Evolutionary conservation across 2,113 vertebrate species (phyloP).

Genomic region (Ginglymostoma cirratum): DNA sequence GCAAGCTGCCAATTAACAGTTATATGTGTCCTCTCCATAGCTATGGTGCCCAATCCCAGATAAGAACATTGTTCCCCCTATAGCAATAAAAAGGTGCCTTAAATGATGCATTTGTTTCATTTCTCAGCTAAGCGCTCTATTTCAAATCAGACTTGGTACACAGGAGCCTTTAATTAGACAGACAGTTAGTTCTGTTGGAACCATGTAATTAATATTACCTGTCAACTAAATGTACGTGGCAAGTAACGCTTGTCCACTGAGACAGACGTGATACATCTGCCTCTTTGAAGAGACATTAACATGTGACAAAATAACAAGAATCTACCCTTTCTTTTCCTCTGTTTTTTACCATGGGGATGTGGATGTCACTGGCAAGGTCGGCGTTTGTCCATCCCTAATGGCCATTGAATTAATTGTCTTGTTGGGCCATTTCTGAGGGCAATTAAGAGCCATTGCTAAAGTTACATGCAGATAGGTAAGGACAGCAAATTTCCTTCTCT

Average conservation of each 20-base stretch:
- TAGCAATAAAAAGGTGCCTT: neutral
- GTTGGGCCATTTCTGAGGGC: no score
- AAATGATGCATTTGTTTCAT: conserved; percentile 2
- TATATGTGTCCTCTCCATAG: neutral
- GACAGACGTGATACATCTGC: neutral
- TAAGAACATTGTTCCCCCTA: neutral
- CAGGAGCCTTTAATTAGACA: neutral
- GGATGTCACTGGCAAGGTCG: no score
- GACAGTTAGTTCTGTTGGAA: neutral
- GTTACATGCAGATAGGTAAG: no score
- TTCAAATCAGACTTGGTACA: neutral
- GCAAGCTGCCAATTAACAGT: neutral
- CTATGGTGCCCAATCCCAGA: neutral
- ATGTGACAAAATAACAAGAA: neutral
- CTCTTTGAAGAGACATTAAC: neutral
- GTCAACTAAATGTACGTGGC: neutral
- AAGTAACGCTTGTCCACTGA: neutral
- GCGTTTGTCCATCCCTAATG: no score
- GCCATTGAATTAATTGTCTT: no score
- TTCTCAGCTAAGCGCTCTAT: neutral
- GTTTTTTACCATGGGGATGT: no score
- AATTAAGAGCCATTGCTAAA: no score
- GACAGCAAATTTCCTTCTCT: no score
- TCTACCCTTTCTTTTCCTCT: neutral
- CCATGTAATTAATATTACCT: neutral